Evolutionary conservation across 2,888 invertebrate genomes (phyloP).

Genomic region (Melanargia galathea): DNA sequence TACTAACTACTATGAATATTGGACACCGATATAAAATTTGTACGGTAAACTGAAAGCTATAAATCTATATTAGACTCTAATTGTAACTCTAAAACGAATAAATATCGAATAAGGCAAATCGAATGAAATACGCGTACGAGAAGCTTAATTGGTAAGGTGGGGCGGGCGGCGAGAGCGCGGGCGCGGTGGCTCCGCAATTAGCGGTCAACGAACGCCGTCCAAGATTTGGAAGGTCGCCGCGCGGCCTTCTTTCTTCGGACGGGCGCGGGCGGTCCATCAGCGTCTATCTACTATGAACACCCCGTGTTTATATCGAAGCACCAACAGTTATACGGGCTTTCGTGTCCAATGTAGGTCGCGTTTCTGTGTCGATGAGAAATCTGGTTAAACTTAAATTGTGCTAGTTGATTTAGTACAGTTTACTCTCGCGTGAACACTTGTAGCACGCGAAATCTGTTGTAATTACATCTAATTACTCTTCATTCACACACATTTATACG

Average conservation of each 20-base stretch:
- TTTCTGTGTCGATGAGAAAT: conserved; percentile 74
- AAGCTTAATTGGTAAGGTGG: conserved; percentile 39
- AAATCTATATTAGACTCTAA: neutral
- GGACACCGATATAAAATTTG: conserved; percentile 5
- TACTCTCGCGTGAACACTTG: conserved; percentile 41
- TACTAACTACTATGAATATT: neutral
- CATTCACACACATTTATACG: conserved; percentile 18
- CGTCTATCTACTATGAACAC: conserved; percentile 61
- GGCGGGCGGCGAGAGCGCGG: conserved; percentile 33
- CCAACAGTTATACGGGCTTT: conserved; percentile 77
- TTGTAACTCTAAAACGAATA: neutral
- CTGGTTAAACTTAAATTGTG: conserved; percentile 49
- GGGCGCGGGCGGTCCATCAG: conserved; percentile 51
- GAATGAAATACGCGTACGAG: conserved; percentile 12
- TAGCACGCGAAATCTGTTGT: conserved; percentile 40
- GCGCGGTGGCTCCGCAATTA: conserved; percentile 34
- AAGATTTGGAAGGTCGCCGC: conserved; percentile 76
- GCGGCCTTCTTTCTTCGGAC: conserved; percentile 74
- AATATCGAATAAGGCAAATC: conserved; percentile 8
- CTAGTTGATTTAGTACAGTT: conserved; percentile 42
- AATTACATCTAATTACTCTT: conserved; percentile 40
- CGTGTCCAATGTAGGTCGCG: conserved; percentile 76
- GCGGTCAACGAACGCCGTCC: conserved; percentile 73
- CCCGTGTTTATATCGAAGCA: conserved; percentile 74
- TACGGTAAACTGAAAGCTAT: conserved; percentile 7